Conservation (phyloP, 2,888 invertebrate species). For the Drosophila lacicola region DNA sequence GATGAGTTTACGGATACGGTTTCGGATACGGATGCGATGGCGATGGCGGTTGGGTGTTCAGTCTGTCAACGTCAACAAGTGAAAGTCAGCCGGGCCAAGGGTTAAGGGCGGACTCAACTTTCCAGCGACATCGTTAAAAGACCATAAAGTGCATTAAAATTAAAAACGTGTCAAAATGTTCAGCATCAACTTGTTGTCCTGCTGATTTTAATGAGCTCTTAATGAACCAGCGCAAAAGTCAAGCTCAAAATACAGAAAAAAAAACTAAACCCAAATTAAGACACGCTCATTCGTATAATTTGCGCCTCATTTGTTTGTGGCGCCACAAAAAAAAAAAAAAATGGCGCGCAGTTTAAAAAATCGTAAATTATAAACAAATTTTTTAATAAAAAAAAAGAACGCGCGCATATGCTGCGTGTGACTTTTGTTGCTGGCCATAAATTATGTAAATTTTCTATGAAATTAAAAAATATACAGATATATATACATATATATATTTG, state of each 20-base stretch:
- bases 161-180: conserved; percentile 83
- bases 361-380: conserved; percentile 70
- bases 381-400: conserved; percentile 62
- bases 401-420: conserved; percentile 69
- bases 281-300: conserved; percentile 45
- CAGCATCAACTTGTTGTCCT: conserved; percentile 49
- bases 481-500: conserved; percentile 35
- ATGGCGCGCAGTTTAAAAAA: conserved; percentile 53
- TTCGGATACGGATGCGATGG: neutral
- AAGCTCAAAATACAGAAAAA: conserved; percentile 11
- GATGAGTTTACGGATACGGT: conserved; percentile 28
- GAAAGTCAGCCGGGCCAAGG: conserved; percentile 52
- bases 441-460: conserved; percentile 74
- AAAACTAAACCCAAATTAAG: conserved; percentile 16
- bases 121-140: conserved; percentile 54
- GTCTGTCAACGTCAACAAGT: conserved; percentile 69
- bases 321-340: conserved; percentile 4
- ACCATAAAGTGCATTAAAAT: conserved; percentile 82
- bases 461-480: conserved; percentile 42
- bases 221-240: conserved; percentile 58
- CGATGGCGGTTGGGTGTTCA: conserved; percentile 3
- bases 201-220: conserved; percentile 66
- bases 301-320: conserved; percentile 55
- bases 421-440: conserved; percentile 74
- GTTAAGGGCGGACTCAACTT: conserved; percentile 15